Conservation (phyloP, 2,113 vertebrate species). For the Myiopsitta monachus region DNA sequence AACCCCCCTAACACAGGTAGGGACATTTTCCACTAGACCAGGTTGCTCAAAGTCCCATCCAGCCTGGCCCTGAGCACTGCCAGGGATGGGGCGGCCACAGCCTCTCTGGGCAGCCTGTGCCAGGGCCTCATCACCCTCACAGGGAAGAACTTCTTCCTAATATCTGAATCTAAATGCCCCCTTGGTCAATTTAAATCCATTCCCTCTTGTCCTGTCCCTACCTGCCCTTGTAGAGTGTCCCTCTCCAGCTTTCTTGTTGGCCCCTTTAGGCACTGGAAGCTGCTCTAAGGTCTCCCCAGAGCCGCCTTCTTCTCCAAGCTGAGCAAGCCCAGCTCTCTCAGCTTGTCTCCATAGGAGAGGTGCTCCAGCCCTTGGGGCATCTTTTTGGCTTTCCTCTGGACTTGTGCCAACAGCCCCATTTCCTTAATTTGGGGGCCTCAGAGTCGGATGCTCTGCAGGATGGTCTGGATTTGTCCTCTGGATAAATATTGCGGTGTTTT, state of each 20-base stretch:
- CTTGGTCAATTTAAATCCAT: neutral
- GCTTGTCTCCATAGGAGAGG: neutral
- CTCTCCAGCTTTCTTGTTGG: neutral
- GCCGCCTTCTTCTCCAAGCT: neutral
- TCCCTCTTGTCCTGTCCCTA: neutral
- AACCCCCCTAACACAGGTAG: neutral
- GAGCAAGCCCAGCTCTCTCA: neutral
- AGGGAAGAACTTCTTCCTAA: neutral
- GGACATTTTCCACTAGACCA: neutral
- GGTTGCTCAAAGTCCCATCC: neutral
- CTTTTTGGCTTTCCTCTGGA: neutral
- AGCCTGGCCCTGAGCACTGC: neutral
- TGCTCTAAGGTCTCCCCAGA: neutral
- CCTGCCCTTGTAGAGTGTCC: neutral
- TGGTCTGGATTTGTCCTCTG: neutral
- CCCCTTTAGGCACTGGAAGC: neutral
- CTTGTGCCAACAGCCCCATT: neutral
- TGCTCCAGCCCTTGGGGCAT: neutral
- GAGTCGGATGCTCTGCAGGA: neutral
- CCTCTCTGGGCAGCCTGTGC: neutral
- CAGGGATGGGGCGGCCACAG: neutral
- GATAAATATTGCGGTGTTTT: neutral
- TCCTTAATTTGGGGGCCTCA: neutral
- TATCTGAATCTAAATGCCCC: neutral
- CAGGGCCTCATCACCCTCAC: neutral